Percentiles rank a stretch among this genome's conserved stretches.
Conservation (phyloP, 92 coral and sea anemone genomes). For the Palythoa heliodiscus region DNA sequence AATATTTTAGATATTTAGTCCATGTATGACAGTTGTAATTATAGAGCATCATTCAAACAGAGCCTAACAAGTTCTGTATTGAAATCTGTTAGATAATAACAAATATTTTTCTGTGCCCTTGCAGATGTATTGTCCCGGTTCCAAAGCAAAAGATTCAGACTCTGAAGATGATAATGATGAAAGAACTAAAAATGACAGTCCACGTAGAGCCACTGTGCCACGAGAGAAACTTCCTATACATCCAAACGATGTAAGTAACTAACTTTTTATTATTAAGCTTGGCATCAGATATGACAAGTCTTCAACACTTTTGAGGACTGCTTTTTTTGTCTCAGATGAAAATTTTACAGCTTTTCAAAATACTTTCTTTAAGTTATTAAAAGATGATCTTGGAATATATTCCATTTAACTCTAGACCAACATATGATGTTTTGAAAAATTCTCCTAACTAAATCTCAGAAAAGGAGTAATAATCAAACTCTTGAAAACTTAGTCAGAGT, state of each 20-base stretch:
- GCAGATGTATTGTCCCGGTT: conserved; percentile 67
- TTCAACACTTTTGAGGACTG: background rate
- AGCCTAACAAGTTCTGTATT: too few relatives aligned
- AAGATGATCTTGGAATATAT: too few relatives aligned
- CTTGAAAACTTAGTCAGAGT: too few relatives aligned
- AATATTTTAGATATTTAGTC: too few relatives aligned
- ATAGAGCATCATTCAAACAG: too few relatives aligned
- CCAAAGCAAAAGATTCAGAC: conserved; percentile 80
- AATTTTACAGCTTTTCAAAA: too few relatives aligned
- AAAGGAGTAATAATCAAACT: too few relatives aligned
- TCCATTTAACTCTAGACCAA: too few relatives aligned
- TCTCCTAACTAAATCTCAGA: too few relatives aligned
- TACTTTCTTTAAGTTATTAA: too few relatives aligned
- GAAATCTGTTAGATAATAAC: background rate
- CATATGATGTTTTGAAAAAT: too few relatives aligned
- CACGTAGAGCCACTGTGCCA: conserved; percentile 43
- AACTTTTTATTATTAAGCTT: background rate
- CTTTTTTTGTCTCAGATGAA: background rate
- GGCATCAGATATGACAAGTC: background rate
- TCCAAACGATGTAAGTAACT: conserved; percentile 72
- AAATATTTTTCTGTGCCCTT: background rate
- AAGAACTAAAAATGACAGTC: conserved; percentile 59
- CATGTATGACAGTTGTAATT: too few relatives aligned
- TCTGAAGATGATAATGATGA: conserved; percentile 80
- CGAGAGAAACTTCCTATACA: conserved; percentile 57